phyloP scores from a whole-genome alignment of 1,140 invertebrate species.

The Homarus americanus region DNA sequence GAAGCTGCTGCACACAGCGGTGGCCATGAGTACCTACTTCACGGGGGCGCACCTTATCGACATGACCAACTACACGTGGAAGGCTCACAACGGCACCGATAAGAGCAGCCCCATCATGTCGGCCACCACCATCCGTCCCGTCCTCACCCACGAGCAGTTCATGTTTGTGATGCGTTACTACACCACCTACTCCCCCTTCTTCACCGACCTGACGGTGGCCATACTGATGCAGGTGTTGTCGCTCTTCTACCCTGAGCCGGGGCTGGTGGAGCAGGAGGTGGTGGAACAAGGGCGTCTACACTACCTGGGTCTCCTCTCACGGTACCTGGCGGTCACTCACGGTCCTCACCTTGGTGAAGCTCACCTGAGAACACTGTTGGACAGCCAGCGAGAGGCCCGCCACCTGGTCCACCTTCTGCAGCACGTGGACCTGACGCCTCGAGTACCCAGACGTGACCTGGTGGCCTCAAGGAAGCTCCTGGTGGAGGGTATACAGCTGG shows the following conservation, averaged over 20 bases:
- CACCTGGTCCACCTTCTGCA: conserved; percentile 34
- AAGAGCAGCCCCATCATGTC: neutral
- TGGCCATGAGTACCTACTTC: conserved; percentile 62
- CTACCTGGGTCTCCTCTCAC: conserved; percentile 36
- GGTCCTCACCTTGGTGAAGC: neutral
- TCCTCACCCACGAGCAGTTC: conserved; percentile 58
- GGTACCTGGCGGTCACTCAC: conserved; percentile 22
- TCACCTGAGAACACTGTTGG: conserved; percentile 14
- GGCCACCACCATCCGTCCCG: neutral
- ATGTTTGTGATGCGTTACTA: conserved; percentile 47
- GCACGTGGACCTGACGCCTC: conserved; percentile 31
- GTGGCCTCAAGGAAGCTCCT: neutral
- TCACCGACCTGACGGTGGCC: conserved; percentile 37
- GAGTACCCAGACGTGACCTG: neutral
- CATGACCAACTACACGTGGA: conserved; percentile 20
- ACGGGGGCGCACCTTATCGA: conserved; percentile 53
- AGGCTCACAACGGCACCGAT: neutral
- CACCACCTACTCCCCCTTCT: neutral
- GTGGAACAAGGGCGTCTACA: conserved; percentile 20
- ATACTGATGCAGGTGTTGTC: conserved; percentile 53
- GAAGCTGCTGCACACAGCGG: conserved; percentile 44
- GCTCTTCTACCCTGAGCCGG: conserved; percentile 44
- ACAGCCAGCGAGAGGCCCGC: conserved; percentile 36
- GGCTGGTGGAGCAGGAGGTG: neutral
- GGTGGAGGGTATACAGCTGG: conserved; percentile 15